Evolutionary conservation across 2,113 vertebrate genomes (phyloP).

Genomic region (Tichodroma muraria): DNA sequence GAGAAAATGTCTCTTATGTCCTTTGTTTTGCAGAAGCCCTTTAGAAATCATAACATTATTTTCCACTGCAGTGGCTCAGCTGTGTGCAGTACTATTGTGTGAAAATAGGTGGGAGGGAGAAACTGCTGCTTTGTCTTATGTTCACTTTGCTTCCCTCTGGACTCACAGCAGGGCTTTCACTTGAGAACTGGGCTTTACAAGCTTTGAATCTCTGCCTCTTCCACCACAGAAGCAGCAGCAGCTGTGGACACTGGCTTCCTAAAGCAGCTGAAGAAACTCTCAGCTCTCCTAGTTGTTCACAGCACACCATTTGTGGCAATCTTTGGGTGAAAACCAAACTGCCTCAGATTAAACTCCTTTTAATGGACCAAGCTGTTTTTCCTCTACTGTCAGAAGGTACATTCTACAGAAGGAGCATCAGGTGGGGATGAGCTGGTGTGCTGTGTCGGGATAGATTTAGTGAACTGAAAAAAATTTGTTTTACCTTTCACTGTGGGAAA

Average conservation of each 20-base stretch:
- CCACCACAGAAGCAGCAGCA: background rate
- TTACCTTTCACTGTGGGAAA: background rate
- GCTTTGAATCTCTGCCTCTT: background rate
- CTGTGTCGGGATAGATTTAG: accelerated
- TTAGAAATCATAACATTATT: background rate
- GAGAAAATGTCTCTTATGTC: background rate
- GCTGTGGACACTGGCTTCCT: background rate
- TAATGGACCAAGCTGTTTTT: background rate
- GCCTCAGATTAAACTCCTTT: background rate
- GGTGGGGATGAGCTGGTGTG: background rate
- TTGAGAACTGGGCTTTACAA: background rate
- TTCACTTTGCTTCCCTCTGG: background rate
- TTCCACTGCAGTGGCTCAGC: background rate
- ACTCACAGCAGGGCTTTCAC: background rate
- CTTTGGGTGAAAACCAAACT: background rate
- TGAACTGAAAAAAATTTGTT: background rate
- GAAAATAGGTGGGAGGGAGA: background rate
- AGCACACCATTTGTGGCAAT: background rate
- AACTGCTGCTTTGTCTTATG: background rate
- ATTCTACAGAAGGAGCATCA: background rate
- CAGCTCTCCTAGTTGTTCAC: background rate
- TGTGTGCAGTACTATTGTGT: background rate
- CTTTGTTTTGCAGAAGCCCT: background rate
- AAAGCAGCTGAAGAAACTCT: background rate
- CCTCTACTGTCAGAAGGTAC: background rate